Percentiles rank a stretch among this genome's conserved stretches.
Conservation (phyloP, 2,797 vertebrate genomes). For the Lutjanus campechanus region DNA sequence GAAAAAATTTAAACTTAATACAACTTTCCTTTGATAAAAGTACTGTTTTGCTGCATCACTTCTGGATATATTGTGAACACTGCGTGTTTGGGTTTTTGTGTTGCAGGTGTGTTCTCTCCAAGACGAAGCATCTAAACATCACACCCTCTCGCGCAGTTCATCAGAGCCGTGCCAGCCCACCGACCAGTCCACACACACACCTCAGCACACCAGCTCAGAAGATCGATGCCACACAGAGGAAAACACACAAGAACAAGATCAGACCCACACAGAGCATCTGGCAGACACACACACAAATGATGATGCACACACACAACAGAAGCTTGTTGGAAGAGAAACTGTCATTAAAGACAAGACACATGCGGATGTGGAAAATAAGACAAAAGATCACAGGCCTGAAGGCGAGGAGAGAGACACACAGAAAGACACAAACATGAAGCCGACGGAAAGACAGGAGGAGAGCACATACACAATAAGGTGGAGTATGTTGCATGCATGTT, state of each 20-base stretch:
- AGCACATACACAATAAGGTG: slow-evolving; percentile 52
- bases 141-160: slow-evolving; percentile 41
- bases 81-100: slow-evolving; percentile 10
- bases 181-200: neutral
- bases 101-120: slow-evolving; percentile 40
- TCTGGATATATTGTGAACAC: neutral
- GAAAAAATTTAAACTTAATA: neutral
- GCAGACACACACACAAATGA: neutral
- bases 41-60: neutral
- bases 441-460: slow-evolving; percentile 18
- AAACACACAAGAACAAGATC: neutral
- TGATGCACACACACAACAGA: neutral
- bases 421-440: slow-evolving; percentile 2
- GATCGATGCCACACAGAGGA: slow-evolving; percentile 1
- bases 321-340: neutral
- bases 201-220: neutral
- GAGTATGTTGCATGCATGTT: neutral
- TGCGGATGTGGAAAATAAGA: neutral
- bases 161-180: slow-evolving; percentile 45
- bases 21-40: neutral
- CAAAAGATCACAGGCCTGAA: neutral
- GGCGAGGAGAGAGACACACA: slow-evolving; percentile 1
- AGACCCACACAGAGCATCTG: slow-evolving; percentile 8
- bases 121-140: slow-evolving; percentile 18
- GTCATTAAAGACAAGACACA: slow-evolving; percentile 17